Percentiles rank a stretch among this genome's conserved stretches.
Conservation (phyloP, 2,888 invertebrate species). For the Holacanthella duospinosa region DNA sequence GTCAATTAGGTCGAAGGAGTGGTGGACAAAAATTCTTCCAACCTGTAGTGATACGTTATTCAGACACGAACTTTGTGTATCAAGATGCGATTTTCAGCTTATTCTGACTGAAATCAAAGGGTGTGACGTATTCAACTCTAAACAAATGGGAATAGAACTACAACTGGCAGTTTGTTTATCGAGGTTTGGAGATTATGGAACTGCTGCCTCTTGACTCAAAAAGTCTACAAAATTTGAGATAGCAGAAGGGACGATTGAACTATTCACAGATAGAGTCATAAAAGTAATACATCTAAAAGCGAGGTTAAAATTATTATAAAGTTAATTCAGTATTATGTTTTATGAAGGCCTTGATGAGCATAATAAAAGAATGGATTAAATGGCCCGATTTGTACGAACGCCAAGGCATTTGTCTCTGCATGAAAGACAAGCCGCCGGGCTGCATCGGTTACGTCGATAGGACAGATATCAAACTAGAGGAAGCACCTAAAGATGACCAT, state of each 20-base stretch:
- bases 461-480: conserved; percentile 7
- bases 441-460: conserved; percentile 20
- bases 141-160: not conserved
- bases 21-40: no score
- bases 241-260: conserved; percentile 6
- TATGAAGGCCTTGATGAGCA: not conserved
- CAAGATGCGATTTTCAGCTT: no score
- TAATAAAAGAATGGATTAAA: not conserved
- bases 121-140: no score
- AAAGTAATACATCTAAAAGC: conserved; percentile 7
- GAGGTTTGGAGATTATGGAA: not conserved
- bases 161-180: not conserved
- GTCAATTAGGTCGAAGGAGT: no score
- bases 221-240: conserved; percentile 13
- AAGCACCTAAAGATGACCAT: conserved; percentile 15
- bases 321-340: no score
- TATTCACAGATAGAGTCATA: not conserved
- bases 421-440: conserved; percentile 10
- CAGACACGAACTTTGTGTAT: no score
- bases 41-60: no score
- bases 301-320: no score
- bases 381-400: conserved; percentile 12
- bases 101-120: no score
- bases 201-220: no score
- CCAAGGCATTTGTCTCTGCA: not conserved